A percentile compares a stretch with the other conserved stretches of the same genome.
These are phyloP conservation scores for Amblyopsis rosae DNA, from an alignment of 2,113 vertebrate genomes.

Conservation along the genomic window DNA sequence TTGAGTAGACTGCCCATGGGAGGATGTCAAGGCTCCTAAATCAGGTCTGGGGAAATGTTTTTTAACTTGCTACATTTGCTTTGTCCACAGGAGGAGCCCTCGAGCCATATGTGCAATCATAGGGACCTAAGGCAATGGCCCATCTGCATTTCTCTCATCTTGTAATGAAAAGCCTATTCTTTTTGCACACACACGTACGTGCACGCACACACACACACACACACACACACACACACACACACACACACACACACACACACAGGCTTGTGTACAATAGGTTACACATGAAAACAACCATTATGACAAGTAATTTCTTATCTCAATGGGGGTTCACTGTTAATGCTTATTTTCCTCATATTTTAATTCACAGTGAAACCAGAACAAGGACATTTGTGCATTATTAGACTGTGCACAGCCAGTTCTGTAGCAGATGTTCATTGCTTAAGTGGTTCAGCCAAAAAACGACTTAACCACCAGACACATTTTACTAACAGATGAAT, in stretches of 20 bases:
- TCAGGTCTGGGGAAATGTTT: slow-evolving; percentile 6
- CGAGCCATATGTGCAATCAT: slow-evolving; percentile 49
- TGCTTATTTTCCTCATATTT: too few relatives aligned
- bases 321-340: too few relatives aligned
- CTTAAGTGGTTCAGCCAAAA: slow-evolving; percentile 31
- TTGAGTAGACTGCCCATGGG: slow-evolving; percentile 1
- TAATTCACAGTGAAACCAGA: neutral
- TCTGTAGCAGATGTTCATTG: slow-evolving; percentile 41
- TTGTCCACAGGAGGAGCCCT: slow-evolving; percentile 70
- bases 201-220: too few relatives aligned
- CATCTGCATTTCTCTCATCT: neutral
- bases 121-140: neutral
- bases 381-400: slow-evolving; percentile 6
- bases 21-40: slow-evolving; percentile 12
- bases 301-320: too few relatives aligned
- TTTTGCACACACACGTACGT: neutral
- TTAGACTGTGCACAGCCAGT: slow-evolving; percentile 7
- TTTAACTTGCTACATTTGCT: neutral
- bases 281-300: too few relatives aligned
- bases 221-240: too few relatives aligned
- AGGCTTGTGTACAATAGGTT: too few relatives aligned
- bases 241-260: too few relatives aligned
- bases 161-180: neutral
- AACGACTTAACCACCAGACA: neutral
- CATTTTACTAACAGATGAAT: slow-evolving; percentile 31